These are phyloP conservation scores for Diarsia mendica DNA, from an alignment of 2,888 invertebrate genomes.

Conservation along the genomic window DNA sequence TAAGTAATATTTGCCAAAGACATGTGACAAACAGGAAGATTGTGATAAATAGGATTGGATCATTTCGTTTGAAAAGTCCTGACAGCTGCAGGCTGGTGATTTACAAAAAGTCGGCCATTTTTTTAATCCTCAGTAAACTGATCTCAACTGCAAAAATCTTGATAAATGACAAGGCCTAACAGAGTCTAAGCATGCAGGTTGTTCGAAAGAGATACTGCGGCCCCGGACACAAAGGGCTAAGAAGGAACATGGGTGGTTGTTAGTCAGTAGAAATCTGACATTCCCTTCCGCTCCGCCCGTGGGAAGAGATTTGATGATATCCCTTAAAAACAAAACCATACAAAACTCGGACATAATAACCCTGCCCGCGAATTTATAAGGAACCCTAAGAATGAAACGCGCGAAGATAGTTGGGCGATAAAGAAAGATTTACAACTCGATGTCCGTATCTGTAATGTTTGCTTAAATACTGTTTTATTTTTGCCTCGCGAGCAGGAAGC, in stretches of 20 bases:
- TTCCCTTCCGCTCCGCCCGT: no score
- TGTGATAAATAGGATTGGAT: background rate
- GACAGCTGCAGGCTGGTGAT: background rate
- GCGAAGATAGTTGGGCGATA: constrained; percentile 72
- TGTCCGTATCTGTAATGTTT: constrained; percentile 65
- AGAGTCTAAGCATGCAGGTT: no score
- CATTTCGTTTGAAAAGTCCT: background rate
- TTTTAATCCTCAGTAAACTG: background rate
- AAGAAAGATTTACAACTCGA: constrained; percentile 72
- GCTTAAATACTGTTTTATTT: constrained; percentile 71
- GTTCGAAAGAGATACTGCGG: no score
- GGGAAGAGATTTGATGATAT: no score
- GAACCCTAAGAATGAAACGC: constrained; percentile 53
- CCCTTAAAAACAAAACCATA: no score
- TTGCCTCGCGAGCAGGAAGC: constrained; percentile 54
- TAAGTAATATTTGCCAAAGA: background rate
- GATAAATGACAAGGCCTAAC: background rate
- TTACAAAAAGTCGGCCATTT: background rate
- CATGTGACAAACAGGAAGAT: background rate
- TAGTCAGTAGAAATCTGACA: no score
- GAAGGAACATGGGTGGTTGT: no score
- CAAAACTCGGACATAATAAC: background rate
- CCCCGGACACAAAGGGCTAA: no score
- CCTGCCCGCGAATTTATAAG: constrained; percentile 36
- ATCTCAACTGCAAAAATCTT: background rate